Conservation (phyloP, 2,888 invertebrate genomes). For the Scelioninae gen. 2 region DNA sequence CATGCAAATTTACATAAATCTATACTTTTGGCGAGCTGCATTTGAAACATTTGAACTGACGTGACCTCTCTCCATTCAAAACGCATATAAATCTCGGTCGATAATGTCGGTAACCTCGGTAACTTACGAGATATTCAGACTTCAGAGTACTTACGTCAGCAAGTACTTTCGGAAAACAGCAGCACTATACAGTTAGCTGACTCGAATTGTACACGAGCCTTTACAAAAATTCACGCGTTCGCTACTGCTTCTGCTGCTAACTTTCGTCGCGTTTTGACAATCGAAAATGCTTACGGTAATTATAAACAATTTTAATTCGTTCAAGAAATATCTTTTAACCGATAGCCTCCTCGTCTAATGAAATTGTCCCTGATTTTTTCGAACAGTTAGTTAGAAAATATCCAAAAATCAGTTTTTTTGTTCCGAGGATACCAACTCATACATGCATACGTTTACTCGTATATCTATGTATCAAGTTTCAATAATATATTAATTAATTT, state of each 20-base stretch:
- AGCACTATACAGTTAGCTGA: constrained; percentile 6
- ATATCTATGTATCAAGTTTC: not conserved
- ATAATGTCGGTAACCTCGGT: too few relatives aligned
- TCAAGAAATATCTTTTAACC: not conserved
- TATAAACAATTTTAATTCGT: not conserved
- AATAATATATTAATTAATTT: too few relatives aligned
- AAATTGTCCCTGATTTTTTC: not conserved
- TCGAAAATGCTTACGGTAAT: constrained; percentile 48
- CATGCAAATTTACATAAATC: too few relatives aligned
- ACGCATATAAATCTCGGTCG: constrained; percentile 6
- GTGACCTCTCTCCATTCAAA: too few relatives aligned
- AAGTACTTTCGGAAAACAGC: not conserved
- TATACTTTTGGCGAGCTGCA: too few relatives aligned
- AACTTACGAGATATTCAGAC: too few relatives aligned
- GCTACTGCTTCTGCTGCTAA: constrained; percentile 24
- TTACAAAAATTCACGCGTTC: constrained; percentile 2
- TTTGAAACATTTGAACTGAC: too few relatives aligned
- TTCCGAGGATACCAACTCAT: not conserved
- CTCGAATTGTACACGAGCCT: constrained; percentile 4
- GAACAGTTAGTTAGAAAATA: not conserved
- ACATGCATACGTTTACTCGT: not conserved
- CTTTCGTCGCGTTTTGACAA: constrained; percentile 39
- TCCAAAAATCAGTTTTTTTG: too few relatives aligned
- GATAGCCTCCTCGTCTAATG: not conserved
- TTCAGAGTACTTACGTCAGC: not conserved